A percentile compares a stretch with the other conserved stretches of the same genome.
Evolutionary conservation across 2,113 vertebrate genomes (phyloP).

Genomic region (Forbesichthys papilliferus): DNA sequence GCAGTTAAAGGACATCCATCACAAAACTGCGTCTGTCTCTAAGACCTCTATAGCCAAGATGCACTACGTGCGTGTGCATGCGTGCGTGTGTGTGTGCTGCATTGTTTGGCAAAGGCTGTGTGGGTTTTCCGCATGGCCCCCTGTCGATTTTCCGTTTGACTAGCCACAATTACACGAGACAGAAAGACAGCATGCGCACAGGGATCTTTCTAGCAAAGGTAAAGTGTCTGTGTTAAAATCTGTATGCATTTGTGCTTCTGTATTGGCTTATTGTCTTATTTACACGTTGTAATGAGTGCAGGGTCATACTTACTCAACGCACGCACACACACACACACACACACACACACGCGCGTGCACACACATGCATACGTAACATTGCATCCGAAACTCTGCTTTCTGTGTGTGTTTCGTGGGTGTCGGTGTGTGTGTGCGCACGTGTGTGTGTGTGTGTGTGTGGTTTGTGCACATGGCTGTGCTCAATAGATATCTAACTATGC

Average conservation of each 20-base stretch:
- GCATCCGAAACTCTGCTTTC: slow-evolving; percentile 35
- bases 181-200: slow-evolving; percentile 17
- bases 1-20: slow-evolving; percentile 68
- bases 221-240: neutral
- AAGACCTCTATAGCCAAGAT: neutral
- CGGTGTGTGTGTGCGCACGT: neutral
- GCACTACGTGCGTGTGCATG: slow-evolving; percentile 4
- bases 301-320: too few species aligned
- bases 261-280: slow-evolving; percentile 30
- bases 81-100: neutral
- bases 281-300: neutral
- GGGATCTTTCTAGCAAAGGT: neutral
- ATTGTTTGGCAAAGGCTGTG: slow-evolving; percentile 7
- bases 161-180: slow-evolving; percentile 12
- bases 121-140: slow-evolving; percentile 15
- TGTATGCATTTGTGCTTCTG: slow-evolving; percentile 3
- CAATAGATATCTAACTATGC: slow-evolving; percentile 27
- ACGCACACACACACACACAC: too few species aligned
- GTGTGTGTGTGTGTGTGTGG: neutral
- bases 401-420: too few species aligned
- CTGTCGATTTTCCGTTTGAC: slow-evolving; percentile 25
- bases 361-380: slow-evolving; percentile 30
- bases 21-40: slow-evolving; percentile 54
- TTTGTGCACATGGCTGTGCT: neutral
- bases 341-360: too few species aligned